These are phyloP conservation scores for Siniperca undulata DNA, from an alignment of 2,797 vertebrate genomes.

Conservation along the genomic window DNA sequence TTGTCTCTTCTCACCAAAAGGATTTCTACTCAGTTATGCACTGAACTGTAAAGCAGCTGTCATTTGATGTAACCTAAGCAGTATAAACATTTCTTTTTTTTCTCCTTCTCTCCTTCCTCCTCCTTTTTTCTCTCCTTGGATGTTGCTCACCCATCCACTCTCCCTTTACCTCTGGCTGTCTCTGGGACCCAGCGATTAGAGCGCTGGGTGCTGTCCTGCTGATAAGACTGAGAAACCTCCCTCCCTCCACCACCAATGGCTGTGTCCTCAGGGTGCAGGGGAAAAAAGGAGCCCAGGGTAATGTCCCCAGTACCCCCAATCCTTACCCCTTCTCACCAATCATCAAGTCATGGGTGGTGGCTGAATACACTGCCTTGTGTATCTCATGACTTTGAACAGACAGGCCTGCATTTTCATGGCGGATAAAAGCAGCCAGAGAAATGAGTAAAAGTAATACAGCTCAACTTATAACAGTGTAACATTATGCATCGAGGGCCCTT, in stretches of 20 bases:
- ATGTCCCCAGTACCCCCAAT: conserved; percentile 46
- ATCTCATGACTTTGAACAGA: conserved; percentile 60
- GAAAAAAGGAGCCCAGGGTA: conserved; percentile 54
- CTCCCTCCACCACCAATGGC: conserved; percentile 50
- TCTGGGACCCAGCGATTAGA: conserved; percentile 84
- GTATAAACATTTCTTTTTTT: conserved; percentile 63
- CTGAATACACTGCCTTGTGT: conserved; percentile 47
- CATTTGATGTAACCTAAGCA: conserved; percentile 72
- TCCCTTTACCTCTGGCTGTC: conserved; percentile 70
- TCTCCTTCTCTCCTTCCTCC: conserved; percentile 6
- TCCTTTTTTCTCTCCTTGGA: conserved; percentile 43
- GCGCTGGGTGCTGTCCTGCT: conserved; percentile 79
- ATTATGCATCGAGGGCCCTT: conserved; percentile 47
- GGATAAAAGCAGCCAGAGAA: conserved; percentile 52
- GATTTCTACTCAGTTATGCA: conserved; percentile 67
- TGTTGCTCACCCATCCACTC: conserved; percentile 66
- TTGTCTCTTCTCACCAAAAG: conserved; percentile 50
- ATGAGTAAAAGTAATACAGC: conserved; percentile 29
- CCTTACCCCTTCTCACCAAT: conserved; percentile 45
- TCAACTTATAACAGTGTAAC: conserved; percentile 45
- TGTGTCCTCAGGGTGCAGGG: conserved; percentile 67
- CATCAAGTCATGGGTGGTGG: conserved; percentile 52
- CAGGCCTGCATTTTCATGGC: conserved; percentile 45
- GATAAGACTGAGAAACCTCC: conserved; percentile 82
- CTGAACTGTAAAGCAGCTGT: conserved; percentile 73